Evolutionary conservation across 30 jellyfish, hydroid and myxozoan species (phyloP).

Genomic region (Thelohanellus kitauei): DNA sequence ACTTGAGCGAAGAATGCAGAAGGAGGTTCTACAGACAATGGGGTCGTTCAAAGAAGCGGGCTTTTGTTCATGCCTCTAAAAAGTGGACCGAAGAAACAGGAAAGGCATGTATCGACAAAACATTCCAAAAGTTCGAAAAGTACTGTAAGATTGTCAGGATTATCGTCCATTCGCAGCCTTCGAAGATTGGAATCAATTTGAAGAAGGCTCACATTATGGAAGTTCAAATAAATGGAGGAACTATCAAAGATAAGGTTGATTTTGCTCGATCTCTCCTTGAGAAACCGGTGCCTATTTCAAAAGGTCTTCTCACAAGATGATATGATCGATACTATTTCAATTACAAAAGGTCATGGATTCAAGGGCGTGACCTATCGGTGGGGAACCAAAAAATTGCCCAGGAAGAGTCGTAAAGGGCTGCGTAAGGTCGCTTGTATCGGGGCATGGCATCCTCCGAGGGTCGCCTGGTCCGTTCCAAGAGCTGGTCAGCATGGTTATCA

Average conservation of each 20-base stretch:
- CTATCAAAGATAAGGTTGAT: slow-evolving; percentile 42
- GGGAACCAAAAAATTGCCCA: slow-evolving; percentile 97
- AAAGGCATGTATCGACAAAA: slow-evolving; percentile 68
- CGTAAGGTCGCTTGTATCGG: slow-evolving; percentile 99
- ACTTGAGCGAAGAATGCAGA: slow-evolving; percentile 84
- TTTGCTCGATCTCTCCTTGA: slow-evolving; percentile 83
- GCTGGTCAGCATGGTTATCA: slow-evolving; percentile 99
- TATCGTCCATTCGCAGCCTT: slow-evolving; percentile 87
- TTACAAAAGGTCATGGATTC: slow-evolving; percentile 96
- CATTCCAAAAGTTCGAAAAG: slow-evolving; percentile 51
- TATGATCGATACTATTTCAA: slow-evolving; percentile 82
- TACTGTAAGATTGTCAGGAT: slow-evolving; percentile 80
- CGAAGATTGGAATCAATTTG: slow-evolving; percentile 25
- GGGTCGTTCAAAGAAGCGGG: slow-evolving; percentile 85
- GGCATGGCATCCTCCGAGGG: slow-evolving; percentile 99
- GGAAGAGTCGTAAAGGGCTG: slow-evolving; percentile 95
- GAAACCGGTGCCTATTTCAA: slow-evolving; percentile 24
- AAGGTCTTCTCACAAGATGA: slow-evolving; percentile 53
- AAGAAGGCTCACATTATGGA: slow-evolving; percentile 95
- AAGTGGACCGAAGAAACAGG: slow-evolving; percentile 95
- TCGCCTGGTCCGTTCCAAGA: slow-evolving; percentile 78
- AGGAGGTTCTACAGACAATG: slow-evolving; percentile 84
- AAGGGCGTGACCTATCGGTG: slow-evolving; percentile 97
- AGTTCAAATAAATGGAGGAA: slow-evolving; percentile 89
- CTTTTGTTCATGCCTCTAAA: slow-evolving; percentile 76